Percentiles rank a stretch among this genome's conserved stretches.
These are phyloP conservation scores for Stomatorhinus walkeri DNA, from an alignment of 2,797 vertebrate genomes.

Conservation along the genomic window DNA sequence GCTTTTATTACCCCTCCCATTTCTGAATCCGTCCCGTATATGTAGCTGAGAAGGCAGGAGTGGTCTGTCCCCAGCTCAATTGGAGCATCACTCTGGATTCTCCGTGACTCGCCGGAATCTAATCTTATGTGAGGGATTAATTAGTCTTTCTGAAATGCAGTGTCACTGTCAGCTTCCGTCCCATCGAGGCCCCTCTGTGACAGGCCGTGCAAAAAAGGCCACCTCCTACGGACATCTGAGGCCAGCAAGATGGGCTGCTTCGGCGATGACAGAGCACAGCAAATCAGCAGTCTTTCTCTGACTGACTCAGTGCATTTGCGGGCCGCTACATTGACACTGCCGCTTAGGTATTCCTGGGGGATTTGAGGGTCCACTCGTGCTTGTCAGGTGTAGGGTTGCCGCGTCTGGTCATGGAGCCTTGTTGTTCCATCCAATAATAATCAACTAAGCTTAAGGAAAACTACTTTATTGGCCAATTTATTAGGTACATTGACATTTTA, in stretches of 20 bases:
- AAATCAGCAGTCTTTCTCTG: slow-evolving; percentile 35
- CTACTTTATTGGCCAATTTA: not conserved
- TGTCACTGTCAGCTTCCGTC: slow-evolving; percentile 25
- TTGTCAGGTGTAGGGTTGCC: not conserved
- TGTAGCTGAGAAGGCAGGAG: slow-evolving; percentile 3
- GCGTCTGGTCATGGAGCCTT: not conserved
- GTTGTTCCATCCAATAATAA: not conserved
- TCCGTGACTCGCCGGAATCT: slow-evolving; percentile 35
- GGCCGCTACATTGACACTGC: slow-evolving; percentile 34
- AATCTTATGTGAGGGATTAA: slow-evolving; percentile 48
- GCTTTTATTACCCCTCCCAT: not conserved
- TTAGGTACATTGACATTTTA: not conserved
- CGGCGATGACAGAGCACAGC: slow-evolving; percentile 37
- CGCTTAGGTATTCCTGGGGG: slow-evolving; percentile 48
- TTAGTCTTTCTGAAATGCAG: slow-evolving; percentile 44
- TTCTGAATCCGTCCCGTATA: not conserved
- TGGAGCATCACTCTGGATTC: slow-evolving; percentile 53
- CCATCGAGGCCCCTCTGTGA: slow-evolving; percentile 46
- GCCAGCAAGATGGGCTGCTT: slow-evolving; percentile 55
- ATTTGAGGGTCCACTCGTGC: slow-evolving; percentile 25
- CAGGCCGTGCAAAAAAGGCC: slow-evolving; percentile 17
- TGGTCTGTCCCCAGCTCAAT: slow-evolving; percentile 41
- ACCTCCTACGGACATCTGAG: slow-evolving; percentile 26
- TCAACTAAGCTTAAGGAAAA: not conserved
- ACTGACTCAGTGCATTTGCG: slow-evolving; percentile 41